Conservation (phyloP, 2,888 invertebrate genomes). For the Blera fallax region DNA sequence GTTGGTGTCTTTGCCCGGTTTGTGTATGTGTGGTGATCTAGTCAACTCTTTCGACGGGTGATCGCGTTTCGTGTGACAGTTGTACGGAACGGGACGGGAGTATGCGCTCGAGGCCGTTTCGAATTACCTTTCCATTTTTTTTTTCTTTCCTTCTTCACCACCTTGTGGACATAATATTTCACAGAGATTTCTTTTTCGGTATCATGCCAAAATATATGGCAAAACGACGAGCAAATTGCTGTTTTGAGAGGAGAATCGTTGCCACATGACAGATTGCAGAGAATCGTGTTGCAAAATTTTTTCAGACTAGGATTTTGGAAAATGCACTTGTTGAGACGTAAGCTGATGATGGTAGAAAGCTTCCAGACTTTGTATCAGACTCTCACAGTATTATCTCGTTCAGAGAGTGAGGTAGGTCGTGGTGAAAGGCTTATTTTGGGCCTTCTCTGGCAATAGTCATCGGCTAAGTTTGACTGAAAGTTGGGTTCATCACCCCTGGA, state of each 20-base stretch:
- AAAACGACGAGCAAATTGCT: neutral
- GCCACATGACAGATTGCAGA: constrained; percentile 12
- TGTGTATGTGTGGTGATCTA: constrained; percentile 34
- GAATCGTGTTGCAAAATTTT: neutral
- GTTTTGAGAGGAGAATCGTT: neutral
- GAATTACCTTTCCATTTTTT: constrained; percentile 55
- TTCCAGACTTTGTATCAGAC: neutral
- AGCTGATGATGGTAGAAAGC: no score
- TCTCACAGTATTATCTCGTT: no score
- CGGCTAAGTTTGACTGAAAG: no score
- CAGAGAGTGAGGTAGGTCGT: neutral
- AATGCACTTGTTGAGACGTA: no score
- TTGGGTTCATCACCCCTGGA: no score
- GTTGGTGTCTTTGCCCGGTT: constrained; percentile 4
- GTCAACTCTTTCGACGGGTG: constrained; percentile 52
- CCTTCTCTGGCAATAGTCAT: neutral
- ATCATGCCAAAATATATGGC: neutral
- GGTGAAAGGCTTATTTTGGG: neutral
- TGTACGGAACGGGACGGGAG: constrained; percentile 47
- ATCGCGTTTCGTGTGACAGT: constrained; percentile 64
- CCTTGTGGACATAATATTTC: neutral
- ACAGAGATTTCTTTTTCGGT: constrained; percentile 38
- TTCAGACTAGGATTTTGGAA: neutral
- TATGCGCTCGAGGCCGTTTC: constrained; percentile 55
- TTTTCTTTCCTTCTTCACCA: constrained; percentile 1